A percentile compares a stretch with the other conserved stretches of the same genome.
phyloP scores from a whole-genome alignment of 1,140 invertebrate genomes.

The Papilio helenus region DNA sequence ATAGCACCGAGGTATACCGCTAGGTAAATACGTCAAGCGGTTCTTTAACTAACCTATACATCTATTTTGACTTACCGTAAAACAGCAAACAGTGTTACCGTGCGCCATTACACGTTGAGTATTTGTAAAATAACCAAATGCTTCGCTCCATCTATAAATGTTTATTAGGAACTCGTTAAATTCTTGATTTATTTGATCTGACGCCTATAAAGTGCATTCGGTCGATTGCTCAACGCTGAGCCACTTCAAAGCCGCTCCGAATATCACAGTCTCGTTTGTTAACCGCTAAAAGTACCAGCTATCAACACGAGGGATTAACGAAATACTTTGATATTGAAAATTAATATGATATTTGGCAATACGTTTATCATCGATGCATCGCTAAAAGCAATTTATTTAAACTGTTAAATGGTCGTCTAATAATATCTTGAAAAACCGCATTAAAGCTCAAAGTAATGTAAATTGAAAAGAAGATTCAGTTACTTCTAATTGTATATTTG shows the following conservation, averaged over 20 bases:
- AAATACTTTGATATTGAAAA: conserved; percentile 21
- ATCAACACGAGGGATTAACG: conserved; percentile 25
- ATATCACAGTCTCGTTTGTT: conserved; percentile 32
- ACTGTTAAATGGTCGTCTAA: not conserved
- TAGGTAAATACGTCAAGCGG: conserved; percentile 62
- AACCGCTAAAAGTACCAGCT: conserved; percentile 25
- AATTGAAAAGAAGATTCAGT: too few relatives aligned
- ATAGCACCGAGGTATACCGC: conserved; percentile 53
- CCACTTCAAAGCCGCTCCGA: conserved; percentile 62
- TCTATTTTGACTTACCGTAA: conserved; percentile 65
- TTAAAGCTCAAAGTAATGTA: not conserved
- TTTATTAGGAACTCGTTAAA: conserved; percentile 74
- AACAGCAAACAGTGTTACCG: conserved; percentile 64
- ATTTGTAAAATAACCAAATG: conserved; percentile 77
- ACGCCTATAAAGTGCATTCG: conserved; percentile 60
- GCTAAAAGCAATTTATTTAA: conserved; percentile 17
- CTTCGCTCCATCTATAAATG: conserved; percentile 64
- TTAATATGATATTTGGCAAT: conserved; percentile 27
- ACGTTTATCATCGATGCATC: conserved; percentile 5
- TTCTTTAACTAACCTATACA: conserved; percentile 60
- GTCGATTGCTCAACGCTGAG: conserved; percentile 59
- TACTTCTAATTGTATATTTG: too few relatives aligned
- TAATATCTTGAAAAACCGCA: conserved; percentile 8
- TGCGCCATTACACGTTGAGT: conserved; percentile 73
- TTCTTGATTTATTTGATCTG: conserved; percentile 74